These are phyloP conservation scores for Collichthys lucidus DNA, from an alignment of 2,113 vertebrate genomes.

Conservation along the genomic window DNA sequence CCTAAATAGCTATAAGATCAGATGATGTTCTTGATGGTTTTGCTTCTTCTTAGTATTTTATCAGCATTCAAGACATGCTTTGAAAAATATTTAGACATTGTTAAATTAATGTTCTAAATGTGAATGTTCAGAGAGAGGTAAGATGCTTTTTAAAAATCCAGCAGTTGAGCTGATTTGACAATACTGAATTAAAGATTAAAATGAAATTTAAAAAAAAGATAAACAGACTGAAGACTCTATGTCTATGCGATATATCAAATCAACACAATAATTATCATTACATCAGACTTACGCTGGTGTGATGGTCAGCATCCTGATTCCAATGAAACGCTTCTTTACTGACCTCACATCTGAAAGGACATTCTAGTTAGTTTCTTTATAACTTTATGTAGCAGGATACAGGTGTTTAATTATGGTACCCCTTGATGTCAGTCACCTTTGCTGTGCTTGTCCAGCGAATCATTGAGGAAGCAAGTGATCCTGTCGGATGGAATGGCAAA, in stretches of 20 bases:
- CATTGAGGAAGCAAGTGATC: conserved; percentile 90
- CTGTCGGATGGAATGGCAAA: conserved; percentile 96
- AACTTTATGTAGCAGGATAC: background rate
- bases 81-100: no score
- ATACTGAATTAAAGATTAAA: background rate
- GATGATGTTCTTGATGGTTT: no score
- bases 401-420: background rate
- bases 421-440: conserved; percentile 83
- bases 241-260: background rate
- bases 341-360: conserved; percentile 82
- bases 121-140: background rate
- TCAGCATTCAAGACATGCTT: no score
- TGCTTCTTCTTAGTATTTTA: no score
- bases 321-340: conserved; percentile 93
- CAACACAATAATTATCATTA: background rate
- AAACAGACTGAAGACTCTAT: background rate
- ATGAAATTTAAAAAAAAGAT: no score
- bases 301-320: conserved; percentile 94
- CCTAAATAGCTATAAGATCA: no score
- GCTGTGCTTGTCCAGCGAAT: conserved; percentile 86
- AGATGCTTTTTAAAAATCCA: background rate
- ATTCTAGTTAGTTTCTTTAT: conserved; percentile 6
- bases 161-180: background rate
- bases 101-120: no score
- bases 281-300: conserved; percentile 87